Evolutionary conservation across 2,113 vertebrate genomes (phyloP), one percentile per base, ranked within the genome.

Genomic region (Poecilia latipinna): DNA sequence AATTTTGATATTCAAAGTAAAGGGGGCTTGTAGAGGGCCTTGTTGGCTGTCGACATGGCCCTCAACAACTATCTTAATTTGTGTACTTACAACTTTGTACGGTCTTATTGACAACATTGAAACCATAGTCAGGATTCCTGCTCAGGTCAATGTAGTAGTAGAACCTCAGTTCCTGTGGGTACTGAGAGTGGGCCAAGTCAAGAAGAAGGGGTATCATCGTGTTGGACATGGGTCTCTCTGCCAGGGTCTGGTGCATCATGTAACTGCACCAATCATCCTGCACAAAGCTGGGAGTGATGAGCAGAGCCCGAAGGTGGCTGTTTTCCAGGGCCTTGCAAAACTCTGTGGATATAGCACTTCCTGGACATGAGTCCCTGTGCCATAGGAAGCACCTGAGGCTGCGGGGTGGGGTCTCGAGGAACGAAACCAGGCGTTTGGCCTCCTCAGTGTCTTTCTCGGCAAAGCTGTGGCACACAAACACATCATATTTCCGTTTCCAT

Each of bases 221-320:
- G 0, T 95, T 92, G 0, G 96, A 90, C 78, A 93, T 87, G 0
- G 96, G 95, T 0, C 94, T 95, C 72, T 97, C 94, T 0, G 90
- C 92, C 82, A 98, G 64, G 0, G 93, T 94, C 78, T 97, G 96
- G 68, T 97, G 95, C 96, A 97, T 97, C 89, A 97, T 95, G 82
- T 96, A 98, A 57, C 64, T 90, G 92, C 97, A 98, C 96, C 96
- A 98, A 0, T 93, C 94, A 60, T 97, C 96, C 35, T 15, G 79
- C 3, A 97, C 91, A 88, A 98, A 99, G 84, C 86, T 8, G 0
- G 95, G 94, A 0, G 96, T 97, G 75, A 97, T 93, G 0, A 98
- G 90, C 85, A 99, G 83, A 39, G 95, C 95, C 61, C 91, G 94
- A 35, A 96, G 91, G 88, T 98, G 97, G 72, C 97, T 97, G 77